phyloP scores from a whole-genome alignment of 2,888 invertebrate species.

The Microchrysa polita region DNA sequence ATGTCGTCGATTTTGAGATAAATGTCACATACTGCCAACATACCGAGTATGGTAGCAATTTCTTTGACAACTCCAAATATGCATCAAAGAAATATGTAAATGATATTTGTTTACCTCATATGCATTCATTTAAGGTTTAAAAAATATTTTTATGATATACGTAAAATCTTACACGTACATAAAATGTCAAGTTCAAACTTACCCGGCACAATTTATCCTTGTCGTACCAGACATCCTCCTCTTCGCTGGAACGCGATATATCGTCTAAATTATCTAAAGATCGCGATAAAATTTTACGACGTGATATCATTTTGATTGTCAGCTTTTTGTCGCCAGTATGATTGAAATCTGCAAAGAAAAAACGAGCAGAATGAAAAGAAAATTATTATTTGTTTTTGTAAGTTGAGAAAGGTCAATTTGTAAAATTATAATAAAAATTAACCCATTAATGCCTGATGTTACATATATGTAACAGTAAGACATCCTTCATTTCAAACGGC shows the following conservation, averaged over 20 bases:
- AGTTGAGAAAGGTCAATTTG: not conserved
- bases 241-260: constrained; percentile 75
- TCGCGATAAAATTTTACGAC: constrained; percentile 88
- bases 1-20: too few species aligned
- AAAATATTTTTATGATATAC: too few species aligned
- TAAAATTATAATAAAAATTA: not conserved
- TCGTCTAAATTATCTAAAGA: constrained; percentile 88
- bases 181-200: constrained; percentile 56
- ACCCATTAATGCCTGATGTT: too few species aligned
- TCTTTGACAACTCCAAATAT: too few species aligned
- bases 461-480: too few species aligned
- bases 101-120: too few species aligned
- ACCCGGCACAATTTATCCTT: constrained; percentile 93
- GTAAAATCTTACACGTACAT: too few species aligned
- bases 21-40: too few species aligned
- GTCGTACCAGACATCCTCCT: constrained; percentile 92
- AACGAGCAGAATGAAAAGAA: not conserved
- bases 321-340: constrained; percentile 39
- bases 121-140: too few species aligned
- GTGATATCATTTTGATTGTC: constrained; percentile 80
- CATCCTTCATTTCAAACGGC: too few species aligned
- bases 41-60: too few species aligned
- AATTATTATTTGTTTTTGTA: not conserved
- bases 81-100: too few species aligned
- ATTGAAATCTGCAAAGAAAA: constrained; percentile 17